Evolutionary conservation across 2,888 invertebrate genomes (phyloP).

Genomic region (Gerris lacustris): DNA sequence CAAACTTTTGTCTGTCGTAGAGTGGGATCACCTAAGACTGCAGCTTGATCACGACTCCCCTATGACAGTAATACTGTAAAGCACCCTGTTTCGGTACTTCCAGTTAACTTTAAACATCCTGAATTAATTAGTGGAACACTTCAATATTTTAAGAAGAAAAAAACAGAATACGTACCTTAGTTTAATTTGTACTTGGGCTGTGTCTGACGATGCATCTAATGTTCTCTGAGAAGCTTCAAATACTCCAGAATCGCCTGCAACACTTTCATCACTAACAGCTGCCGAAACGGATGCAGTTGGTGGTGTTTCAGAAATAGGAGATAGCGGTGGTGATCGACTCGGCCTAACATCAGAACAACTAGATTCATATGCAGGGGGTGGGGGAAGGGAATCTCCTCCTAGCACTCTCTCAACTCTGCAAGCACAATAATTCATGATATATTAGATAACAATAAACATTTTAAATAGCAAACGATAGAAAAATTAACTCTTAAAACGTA

Average conservation of each 20-base stretch:
- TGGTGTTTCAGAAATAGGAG: conserved; percentile 69
- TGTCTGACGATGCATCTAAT: conserved; percentile 49
- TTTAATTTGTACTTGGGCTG: conserved; percentile 91
- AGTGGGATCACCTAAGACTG: no score
- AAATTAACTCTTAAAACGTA: no score
- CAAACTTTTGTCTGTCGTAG: no score
- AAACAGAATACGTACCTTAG: conserved; percentile 40
- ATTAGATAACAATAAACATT: background rate
- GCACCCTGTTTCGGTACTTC: no score
- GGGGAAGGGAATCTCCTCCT: conserved; percentile 75
- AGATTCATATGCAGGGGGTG: conserved; percentile 34
- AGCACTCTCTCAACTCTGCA: conserved; percentile 47
- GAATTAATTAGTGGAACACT: no score
- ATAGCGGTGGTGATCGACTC: conserved; percentile 47
- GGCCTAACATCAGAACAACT: conserved; percentile 50
- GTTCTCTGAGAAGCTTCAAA: conserved; percentile 60
- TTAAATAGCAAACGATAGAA: no score
- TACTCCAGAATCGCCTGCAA: conserved; percentile 87
- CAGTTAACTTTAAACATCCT: no score
- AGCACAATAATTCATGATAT: conserved; percentile 8
- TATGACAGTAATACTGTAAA: no score
- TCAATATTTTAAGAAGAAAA: no score
- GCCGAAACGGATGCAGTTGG: conserved; percentile 64
- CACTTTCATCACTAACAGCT: conserved; percentile 92
- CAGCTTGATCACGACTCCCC: no score